Base-by-base conservation (phyloP, 2,113 vertebrate genomes). In the Sorex fumeus region DNA sequence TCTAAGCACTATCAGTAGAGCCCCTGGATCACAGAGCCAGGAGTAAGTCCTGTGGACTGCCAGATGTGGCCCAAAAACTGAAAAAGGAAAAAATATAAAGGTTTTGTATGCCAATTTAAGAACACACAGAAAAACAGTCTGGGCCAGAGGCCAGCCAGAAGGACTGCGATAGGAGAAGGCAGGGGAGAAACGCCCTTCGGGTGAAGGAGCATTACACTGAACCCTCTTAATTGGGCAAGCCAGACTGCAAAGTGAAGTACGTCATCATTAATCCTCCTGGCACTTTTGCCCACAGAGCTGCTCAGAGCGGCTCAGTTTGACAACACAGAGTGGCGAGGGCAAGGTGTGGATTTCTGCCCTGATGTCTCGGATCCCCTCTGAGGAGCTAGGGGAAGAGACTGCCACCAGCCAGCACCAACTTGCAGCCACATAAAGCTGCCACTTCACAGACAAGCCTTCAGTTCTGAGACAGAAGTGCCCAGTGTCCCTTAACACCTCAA, bases 351-450 rank as follows among this genome's bases (percentile, higher is more conserved):
- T 16, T 10, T 67, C 34, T 30, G 64, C 64, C 71, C 50, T n/a
- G 27, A 13, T 19, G 27, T 82, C n/a, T n/a, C 8, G 5, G 43
- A 64, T 8, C 19, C 8, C 0, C 8, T 27, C 32, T 34, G 67
- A 72, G 34, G 8, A 43, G 23, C 60, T 57, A 40, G 34, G 11
- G 0, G 47, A 12, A 50, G 60, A 62, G 15, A 50, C 47, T 50
- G 10, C 47, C 47, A 40, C 23, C 27, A 45, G 28, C 16, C 75
- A 53, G 75, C 32, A 50, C n/a, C 9, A 8, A 47, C 32, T 2
- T 28, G 3, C 50, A 34, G 57, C 19, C 30, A 19, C 1, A 3
- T 1, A 0, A 60, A 25, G 1, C 4, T 4, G 6, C 7, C 30
- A 1, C 21, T 34, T 18, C 0, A 0, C 57, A 74, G 72, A 28